Evolutionary conservation across 30 jellyfish, hydroid and myxozoan species (phyloP).

Genomic region (Aurelia aurita): DNA sequence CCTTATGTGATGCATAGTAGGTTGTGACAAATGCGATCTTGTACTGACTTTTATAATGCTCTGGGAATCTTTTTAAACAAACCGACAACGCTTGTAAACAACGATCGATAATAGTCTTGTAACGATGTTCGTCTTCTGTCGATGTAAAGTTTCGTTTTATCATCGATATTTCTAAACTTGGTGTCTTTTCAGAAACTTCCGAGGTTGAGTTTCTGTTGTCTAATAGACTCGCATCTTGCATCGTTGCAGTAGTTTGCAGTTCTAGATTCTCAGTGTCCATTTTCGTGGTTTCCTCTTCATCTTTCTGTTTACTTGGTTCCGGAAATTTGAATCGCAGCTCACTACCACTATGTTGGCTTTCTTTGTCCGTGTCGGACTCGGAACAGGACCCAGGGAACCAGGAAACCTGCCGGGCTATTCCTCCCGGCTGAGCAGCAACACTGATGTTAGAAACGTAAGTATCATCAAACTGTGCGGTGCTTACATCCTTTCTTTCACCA

Average conservation of each 20-base stretch:
- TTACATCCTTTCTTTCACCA: not conserved
- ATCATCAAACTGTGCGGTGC: not conserved
- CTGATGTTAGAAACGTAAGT: no score
- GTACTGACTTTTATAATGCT: constrained; percentile 93
- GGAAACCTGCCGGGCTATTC: no score
- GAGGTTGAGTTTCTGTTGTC: not conserved
- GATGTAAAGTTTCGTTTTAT: constrained; percentile 29
- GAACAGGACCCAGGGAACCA: no score
- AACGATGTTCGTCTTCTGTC: constrained; percentile 28
- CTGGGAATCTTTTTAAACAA: constrained; percentile 93
- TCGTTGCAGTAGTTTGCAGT: not conserved
- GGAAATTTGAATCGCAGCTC: not conserved
- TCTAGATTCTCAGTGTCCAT: not conserved
- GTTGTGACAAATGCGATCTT: constrained; percentile 76
- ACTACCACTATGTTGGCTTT: not conserved
- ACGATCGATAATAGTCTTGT: constrained; percentile 55
- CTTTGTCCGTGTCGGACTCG: no score
- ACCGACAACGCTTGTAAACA: constrained; percentile 78
- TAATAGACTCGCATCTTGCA: not conserved
- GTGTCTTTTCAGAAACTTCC: not conserved
- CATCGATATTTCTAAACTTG: constrained; percentile 15
- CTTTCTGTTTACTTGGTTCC: not conserved
- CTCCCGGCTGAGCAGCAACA: no score
- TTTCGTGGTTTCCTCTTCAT: not conserved
- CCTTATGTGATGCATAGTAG: constrained; percentile 66